Evolutionary conservation across 1,140 invertebrate genomes (phyloP), one percentile per base, ranked within the genome.

Genomic region (Paracyclopina nana): DNA sequence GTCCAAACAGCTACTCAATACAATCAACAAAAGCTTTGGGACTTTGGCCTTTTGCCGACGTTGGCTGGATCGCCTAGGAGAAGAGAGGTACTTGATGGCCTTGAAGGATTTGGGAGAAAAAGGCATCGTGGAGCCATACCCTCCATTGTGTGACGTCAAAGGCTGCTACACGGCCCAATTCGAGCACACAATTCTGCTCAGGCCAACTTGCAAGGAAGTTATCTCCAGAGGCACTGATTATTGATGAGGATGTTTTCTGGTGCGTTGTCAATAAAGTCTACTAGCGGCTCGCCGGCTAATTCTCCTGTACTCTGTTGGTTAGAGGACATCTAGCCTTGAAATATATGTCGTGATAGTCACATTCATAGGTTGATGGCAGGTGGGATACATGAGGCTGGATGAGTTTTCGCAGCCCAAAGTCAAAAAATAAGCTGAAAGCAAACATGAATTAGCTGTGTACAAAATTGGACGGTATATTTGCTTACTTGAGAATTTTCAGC

Each of bases 161-260:
- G 94, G 94, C 52, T 92, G 82, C 63, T 99, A 97, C 66, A 99
- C 94, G 0, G 95, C 95, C 42, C 95, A 99, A 66, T 99, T 86
- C 64, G 95, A 99, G 65, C 95, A 99, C 66, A 99, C 95, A 1
- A 86, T 99, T 59, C 75, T 99, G 41, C 70, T 99, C 41, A 72
- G 94, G 59, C 94, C 95, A 11, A 96, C 92, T 0, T 98, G 91
- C 70, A 99, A 99, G 68, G 95, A 99, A 70, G 77, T 98, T 4
- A 78, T 98, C 20, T 94, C 86, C 11, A 76, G 91, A 52, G 94
- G 94, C 45, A 80, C 85, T 51, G 94, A 99, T 65, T 98, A 96
- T 65, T 98, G 68, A 73, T n/a, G n/a, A n/a, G n/a, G n/a, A n/a
- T n/a, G n/a, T n/a, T 6, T 2, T 29, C 9, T 27, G 12, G 16